A percentile compares a stretch with the other conserved stretches of the same genome.
Conservation (phyloP, 2,797 vertebrate genomes). For the Trematomus bernacchii region DNA sequence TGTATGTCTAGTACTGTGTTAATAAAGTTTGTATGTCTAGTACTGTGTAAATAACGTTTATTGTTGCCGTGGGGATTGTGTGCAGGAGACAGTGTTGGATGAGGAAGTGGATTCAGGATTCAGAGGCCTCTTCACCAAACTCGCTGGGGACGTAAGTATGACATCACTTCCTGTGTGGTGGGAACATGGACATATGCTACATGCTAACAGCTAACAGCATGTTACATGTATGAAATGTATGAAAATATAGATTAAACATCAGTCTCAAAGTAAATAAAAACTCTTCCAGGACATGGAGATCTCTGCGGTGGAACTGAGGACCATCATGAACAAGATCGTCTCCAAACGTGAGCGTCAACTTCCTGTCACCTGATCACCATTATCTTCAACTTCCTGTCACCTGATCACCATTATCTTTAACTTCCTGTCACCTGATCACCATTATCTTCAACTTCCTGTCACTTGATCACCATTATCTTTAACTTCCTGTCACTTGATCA, state of each 20-base stretch:
- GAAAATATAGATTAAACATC: too few relatives aligned
- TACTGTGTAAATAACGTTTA: neutral
- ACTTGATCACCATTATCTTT: neutral
- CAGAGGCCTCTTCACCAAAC: conserved; percentile 86
- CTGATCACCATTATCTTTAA: neutral
- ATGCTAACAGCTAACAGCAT: too few relatives aligned
- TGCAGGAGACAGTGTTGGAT: conserved; percentile 85
- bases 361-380: neutral
- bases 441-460: neutral
- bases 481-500: too few relatives aligned
- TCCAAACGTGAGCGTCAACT: conserved; percentile 82
- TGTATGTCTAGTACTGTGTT: too few relatives aligned
- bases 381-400: too few relatives aligned
- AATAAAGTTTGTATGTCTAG: too few relatives aligned
- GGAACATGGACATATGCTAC: too few relatives aligned
- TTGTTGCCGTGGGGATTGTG: conserved; percentile 12
- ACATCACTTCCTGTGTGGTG: conserved; percentile 3
- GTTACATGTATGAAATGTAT: too few relatives aligned
- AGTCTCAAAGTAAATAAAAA: too few relatives aligned
- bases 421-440: conserved; percentile 16
- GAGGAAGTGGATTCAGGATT: conserved; percentile 81
- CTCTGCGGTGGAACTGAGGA: conserved; percentile 83
- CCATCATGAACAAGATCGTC: conserved; percentile 87
- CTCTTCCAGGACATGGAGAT: conserved; percentile 88
- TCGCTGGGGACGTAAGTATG: conserved; percentile 85